Base-by-base conservation (phyloP, 2,113 vertebrate species). In the Triplophysa rosa region DNA sequence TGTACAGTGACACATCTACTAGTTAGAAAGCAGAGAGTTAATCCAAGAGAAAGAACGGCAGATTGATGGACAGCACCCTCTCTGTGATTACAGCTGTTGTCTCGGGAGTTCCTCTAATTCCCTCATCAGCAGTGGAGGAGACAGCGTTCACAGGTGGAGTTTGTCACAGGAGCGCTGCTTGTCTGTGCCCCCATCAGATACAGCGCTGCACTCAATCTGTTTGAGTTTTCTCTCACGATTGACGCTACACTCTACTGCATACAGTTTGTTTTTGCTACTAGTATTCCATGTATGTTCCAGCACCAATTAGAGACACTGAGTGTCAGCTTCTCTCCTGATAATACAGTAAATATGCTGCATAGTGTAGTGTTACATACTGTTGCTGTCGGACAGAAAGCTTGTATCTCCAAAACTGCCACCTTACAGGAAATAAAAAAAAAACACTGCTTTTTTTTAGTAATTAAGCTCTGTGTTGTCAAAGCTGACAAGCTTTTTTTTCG, bases 51-150 rank as follows among this genome's bases (percentile, higher is more conserved):
- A 72, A 72, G 52, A 17, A 11, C 23, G 70, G 21, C 29, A 71
- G 49, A 37, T 33, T 1, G 26, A 49, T 70, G 49, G 26, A 56
- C 52, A 16, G 29, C 52, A 21, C 26, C 45, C 2, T 1, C 26
- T 59, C 21, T 1, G 21, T 72, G 33, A 72, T 59, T 72, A 59
- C n/a, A 59, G 19, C 17, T 56, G 49, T 42, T 59, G 54, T 59
- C 2, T n/a, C 54, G 42, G 54, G 54, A 59, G 33, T 72, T 72
- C 33, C 70, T 72, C 54, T 24, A 54, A 70, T 59, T 59, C 33
- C 58, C 54, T 21, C 47, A 40, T 11, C 11, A 23, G 19, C n/a
- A 56, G 68, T 56, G 49, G 17, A 52, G 54, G 54, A 59, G 29
- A 59, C 17, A 0, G 7, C 24, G 11, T 56, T 49, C 37, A 21